Conservation (phyloP, 2,113 vertebrate genomes). For the Archocentrus centrarchus region DNA sequence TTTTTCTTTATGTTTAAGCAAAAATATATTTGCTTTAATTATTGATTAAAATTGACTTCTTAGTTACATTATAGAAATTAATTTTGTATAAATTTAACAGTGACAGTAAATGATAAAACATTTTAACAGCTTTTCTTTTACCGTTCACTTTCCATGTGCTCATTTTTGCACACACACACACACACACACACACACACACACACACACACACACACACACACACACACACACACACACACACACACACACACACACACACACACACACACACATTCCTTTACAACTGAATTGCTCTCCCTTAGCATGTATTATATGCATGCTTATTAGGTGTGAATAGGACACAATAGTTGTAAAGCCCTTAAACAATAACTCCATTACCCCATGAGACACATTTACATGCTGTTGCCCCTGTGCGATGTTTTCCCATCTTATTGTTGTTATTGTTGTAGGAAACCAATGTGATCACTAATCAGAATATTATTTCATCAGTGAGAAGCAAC, state of each 20-base stretch:
- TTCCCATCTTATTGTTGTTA: slow-evolving; percentile 26
- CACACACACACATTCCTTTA: slow-evolving; percentile 4
- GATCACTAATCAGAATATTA: slow-evolving; percentile 61
- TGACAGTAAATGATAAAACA: neutral
- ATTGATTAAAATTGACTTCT: neutral
- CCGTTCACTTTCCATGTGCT: neutral
- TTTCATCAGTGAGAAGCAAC: slow-evolving; percentile 43
- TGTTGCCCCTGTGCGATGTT: slow-evolving; percentile 71
- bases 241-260: slow-evolving; percentile 2
- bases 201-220: neutral
- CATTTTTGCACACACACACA: neutral
- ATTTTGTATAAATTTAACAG: neutral
- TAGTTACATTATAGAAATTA: neutral
- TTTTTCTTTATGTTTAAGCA: neutral
- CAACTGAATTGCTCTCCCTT: slow-evolving; percentile 68
- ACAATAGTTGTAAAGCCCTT: slow-evolving; percentile 68
- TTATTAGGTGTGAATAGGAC: slow-evolving; percentile 87
- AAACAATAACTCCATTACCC: slow-evolving; percentile 52
- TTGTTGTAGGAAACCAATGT: slow-evolving; percentile 38
- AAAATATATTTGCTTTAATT: neutral
- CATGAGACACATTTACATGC: slow-evolving; percentile 54
- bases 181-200: slow-evolving; percentile 6
- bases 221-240: neutral
- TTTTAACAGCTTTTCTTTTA: neutral
- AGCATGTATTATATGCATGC: slow-evolving; percentile 80